Evolutionary conservation across 2,888 invertebrate species (phyloP).

Genomic region (Pyrrhia umbra): DNA sequence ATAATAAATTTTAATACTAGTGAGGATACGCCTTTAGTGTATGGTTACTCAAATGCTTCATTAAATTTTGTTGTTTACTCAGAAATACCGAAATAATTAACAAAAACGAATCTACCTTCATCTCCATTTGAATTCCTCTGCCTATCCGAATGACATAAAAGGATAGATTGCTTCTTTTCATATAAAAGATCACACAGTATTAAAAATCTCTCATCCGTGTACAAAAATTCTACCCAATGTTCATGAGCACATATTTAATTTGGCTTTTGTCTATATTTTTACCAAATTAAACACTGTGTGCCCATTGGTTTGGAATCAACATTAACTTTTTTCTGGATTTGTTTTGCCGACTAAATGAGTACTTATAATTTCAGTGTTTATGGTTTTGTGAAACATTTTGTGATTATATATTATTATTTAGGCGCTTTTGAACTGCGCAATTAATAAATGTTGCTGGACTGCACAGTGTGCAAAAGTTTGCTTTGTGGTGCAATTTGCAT

Average conservation of each 20-base stretch:
- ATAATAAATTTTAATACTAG: no score
- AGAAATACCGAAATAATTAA: constrained; percentile 19
- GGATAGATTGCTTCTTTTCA: constrained; percentile 16
- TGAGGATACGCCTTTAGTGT: constrained; percentile 29
- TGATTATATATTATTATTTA: background rate
- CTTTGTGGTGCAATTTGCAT: constrained; percentile 27
- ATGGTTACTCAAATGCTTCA: constrained; percentile 19
- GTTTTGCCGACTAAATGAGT: constrained; percentile 12
- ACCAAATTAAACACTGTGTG: constrained; percentile 33
- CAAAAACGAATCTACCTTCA: constrained; percentile 23
- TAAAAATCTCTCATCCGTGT: constrained; percentile 32
- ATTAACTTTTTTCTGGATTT: constrained; percentile 22
- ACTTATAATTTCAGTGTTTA: no score
- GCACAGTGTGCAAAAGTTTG: constrained; percentile 26
- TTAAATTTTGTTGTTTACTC: constrained; percentile 34
- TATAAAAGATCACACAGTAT: constrained; percentile 23
- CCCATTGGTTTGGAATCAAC: constrained; percentile 25
- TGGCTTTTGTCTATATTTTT: constrained; percentile 42
- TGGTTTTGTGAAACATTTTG: background rate
- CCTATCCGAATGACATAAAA: constrained; percentile 35
- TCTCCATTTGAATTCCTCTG: constrained; percentile 32
- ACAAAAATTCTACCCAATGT: constrained; percentile 6
- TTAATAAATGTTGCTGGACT: constrained; percentile 30
- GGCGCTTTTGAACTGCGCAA: constrained; percentile 16
- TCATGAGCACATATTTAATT: constrained; percentile 28